These are phyloP conservation scores for Rhingia campestris DNA, from an alignment of 2,888 invertebrate species.

Conservation along the genomic window DNA sequence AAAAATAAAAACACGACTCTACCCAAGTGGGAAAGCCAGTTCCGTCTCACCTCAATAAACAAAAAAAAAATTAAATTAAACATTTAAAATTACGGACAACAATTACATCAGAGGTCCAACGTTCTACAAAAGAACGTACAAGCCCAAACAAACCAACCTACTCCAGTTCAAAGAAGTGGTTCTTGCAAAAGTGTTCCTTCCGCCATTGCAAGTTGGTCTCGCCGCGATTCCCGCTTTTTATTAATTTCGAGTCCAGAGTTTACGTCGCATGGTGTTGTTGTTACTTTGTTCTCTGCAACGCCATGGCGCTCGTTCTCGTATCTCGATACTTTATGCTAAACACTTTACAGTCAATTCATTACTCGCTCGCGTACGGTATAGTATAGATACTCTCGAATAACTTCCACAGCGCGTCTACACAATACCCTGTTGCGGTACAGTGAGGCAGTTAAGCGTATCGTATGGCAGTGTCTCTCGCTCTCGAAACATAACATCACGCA, in stretches of 20 bases:
- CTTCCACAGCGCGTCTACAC: no score
- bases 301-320: slow-evolving; percentile 41
- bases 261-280: slow-evolving; percentile 5
- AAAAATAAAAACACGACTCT: slow-evolving; percentile 28
- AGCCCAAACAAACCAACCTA: slow-evolving; percentile 10
- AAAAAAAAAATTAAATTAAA: slow-evolving; percentile 8
- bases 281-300: slow-evolving; percentile 8
- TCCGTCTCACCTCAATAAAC: slow-evolving; percentile 58
- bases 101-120: slow-evolving; percentile 58
- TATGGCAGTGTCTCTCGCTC: slow-evolving; percentile 76
- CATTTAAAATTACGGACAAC: slow-evolving; percentile 23
- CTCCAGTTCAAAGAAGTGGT: slow-evolving; percentile 57
- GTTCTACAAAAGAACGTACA: slow-evolving; percentile 15
- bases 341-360: slow-evolving; percentile 65
- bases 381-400: slow-evolving; percentile 12
- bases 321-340: slow-evolving; percentile 47
- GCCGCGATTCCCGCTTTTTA: slow-evolving; percentile 43
- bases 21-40: slow-evolving; percentile 48
- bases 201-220: slow-evolving; percentile 30
- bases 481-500: slow-evolving; percentile 7
- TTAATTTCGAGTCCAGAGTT: slow-evolving; percentile 25
- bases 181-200: slow-evolving; percentile 71
- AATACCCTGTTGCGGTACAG: slow-evolving; percentile 65
- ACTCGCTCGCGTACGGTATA: slow-evolving; percentile 26
- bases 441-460: slow-evolving; percentile 82